Conservation (phyloP, 2,888 invertebrate genomes). For the Eupsilia transversa region DNA sequence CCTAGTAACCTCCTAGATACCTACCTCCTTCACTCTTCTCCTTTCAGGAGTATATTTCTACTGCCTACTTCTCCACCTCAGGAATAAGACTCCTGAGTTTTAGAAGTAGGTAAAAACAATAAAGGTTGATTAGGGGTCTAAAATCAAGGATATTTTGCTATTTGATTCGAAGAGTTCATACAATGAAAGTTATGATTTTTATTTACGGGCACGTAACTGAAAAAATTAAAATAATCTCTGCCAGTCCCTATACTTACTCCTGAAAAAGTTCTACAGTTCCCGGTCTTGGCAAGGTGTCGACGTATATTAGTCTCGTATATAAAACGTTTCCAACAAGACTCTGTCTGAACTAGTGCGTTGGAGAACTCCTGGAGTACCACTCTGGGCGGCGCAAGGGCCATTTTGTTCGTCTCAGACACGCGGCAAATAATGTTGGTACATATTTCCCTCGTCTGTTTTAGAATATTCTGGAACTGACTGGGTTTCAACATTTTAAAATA, state of each 20-base stretch:
- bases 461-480: constrained; percentile 22
- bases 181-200: background rate
- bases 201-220: background rate
- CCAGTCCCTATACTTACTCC: background rate
- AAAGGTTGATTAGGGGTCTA: too few relatives aligned
- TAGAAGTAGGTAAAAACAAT: background rate
- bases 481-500: background rate
- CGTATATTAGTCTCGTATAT: constrained; percentile 42
- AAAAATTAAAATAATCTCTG: background rate
- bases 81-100: background rate
- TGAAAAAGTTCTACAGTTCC: constrained; percentile 7
- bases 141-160: background rate
- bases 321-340: constrained; percentile 47
- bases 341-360: constrained; percentile 57
- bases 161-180: background rate
- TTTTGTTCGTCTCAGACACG: constrained; percentile 57
- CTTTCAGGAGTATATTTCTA: background rate
- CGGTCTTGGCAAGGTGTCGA: constrained; percentile 23
- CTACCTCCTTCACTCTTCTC: too few relatives aligned
- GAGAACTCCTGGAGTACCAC: constrained; percentile 58
- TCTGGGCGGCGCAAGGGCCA: constrained; percentile 57
- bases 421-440: constrained; percentile 54
- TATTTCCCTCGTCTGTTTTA: constrained; percentile 49
- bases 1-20: background rate
- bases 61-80: background rate